Percentiles rank a stretch among this genome's conserved stretches.
phyloP scores from a whole-genome alignment of 2,113 vertebrate genomes.

The Xiphias gladius region DNA sequence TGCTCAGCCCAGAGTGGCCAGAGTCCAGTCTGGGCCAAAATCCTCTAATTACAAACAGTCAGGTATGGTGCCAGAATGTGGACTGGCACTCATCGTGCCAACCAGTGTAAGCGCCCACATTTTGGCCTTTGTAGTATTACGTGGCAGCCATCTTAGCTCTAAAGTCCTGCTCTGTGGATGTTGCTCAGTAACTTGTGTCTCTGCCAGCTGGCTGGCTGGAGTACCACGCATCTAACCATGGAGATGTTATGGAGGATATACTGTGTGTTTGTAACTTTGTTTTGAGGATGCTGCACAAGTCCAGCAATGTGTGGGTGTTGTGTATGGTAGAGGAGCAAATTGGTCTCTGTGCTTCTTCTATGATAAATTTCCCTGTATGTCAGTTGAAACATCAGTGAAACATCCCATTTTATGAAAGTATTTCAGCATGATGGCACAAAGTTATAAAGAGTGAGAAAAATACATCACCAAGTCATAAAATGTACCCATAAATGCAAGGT shows the following conservation, averaged over 20 bases:
- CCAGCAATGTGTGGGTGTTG: slow-evolving; percentile 20
- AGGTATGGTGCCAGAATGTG: slow-evolving; percentile 48
- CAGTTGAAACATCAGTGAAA: neutral
- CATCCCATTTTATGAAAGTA: neutral
- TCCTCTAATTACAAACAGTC: slow-evolving; percentile 67
- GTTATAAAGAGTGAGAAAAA: neutral
- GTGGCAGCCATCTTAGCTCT: slow-evolving; percentile 50
- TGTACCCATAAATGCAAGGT: neutral
- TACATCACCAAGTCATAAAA: neutral
- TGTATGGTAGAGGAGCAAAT: slow-evolving; percentile 14
- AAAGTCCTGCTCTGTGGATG: slow-evolving; percentile 56
- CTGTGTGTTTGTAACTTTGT: slow-evolving; percentile 35
- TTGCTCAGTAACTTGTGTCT: slow-evolving; percentile 63
- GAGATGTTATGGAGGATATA: slow-evolving; percentile 47
- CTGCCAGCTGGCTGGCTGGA: slow-evolving; percentile 64
- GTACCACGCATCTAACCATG: slow-evolving; percentile 45
- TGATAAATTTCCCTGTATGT: slow-evolving; percentile 2
- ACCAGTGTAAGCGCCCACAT: slow-evolving; percentile 51
- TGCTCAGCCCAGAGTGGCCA: slow-evolving; percentile 22
- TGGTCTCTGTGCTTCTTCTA: slow-evolving; percentile 22
- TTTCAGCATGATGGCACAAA: neutral
- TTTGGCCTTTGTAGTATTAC: slow-evolving; percentile 55
- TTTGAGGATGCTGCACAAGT: slow-evolving; percentile 20
- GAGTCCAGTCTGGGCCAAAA: slow-evolving; percentile 43
- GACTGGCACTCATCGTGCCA: slow-evolving; percentile 56